Evolutionary conservation across 2,113 vertebrate species (phyloP), one percentile per base, ranked within the genome.

Genomic region (Dromiciops gliroides): DNA sequence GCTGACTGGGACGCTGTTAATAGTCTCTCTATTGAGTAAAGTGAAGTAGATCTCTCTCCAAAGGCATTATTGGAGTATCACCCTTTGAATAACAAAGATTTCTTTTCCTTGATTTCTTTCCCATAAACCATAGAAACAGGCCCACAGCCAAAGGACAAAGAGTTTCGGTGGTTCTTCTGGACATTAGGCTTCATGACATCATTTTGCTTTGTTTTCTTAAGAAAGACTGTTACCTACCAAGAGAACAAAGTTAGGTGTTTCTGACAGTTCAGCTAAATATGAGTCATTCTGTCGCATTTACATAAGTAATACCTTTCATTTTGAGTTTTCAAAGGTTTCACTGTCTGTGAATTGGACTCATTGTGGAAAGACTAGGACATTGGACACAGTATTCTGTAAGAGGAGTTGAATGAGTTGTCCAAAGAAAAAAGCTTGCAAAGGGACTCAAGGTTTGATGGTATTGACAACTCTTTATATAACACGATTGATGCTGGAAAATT

Each of bases 241-340:
- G 28, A 90, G 26, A 24, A 44, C 67, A 83, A 83, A 83, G 67
- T 83, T 83, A 83, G 3, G 50, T 95, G 92, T 53, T 95, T 48
- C 8, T 92, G 91, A 91, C 31, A 47, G 9, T 83, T 51, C 51
- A 56, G 16, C 60, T 50, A 91, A 92, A 47, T n/a, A 48, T 92
- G 90, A 97, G 53, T 96, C 95, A 96, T 89, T n/a, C 51, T 3
- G 1, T 93, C 95, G 89, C 53, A 49, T 90, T 48, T 48, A 50
- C 51, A 0, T 24, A 75, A 6, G 9, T 26, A 92, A 88, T 51
- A 67, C 89, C 8, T 26, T 89, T 67, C 52, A 16, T 44, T 23
- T 89, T 8, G 92, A 37, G 92, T 94, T 92, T 89, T 93, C 91
- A 89, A 19, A 49, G 12, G 49, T 37, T 24, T 37, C 44, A 3